A percentile compares a stretch with the other conserved stretches of the same genome.
Conservation (phyloP, 2,797 vertebrate genomes). For the Mus spretus region DNA sequence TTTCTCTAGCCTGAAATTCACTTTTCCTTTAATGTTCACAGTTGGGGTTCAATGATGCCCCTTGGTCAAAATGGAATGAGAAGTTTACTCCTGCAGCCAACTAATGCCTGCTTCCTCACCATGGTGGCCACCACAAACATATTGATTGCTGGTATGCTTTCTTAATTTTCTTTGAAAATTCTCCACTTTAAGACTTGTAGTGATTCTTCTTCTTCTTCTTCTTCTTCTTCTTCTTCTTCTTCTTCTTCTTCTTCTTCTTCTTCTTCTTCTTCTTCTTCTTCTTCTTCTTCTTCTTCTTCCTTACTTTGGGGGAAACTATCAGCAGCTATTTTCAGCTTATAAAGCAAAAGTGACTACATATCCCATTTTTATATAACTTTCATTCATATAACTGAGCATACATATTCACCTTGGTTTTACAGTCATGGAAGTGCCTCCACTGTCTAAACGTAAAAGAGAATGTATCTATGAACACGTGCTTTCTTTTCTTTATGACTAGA, state of each 20-base stretch:
- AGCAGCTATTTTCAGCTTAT: constrained; percentile 8
- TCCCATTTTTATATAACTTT: not conserved
- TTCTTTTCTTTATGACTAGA: not conserved
- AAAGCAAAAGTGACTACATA: constrained; percentile 37
- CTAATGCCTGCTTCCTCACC: constrained; percentile 32
- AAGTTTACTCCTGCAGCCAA: constrained; percentile 46
- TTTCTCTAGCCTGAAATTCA: constrained; percentile 71
- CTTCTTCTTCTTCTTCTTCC: no score
- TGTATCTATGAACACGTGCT: not conserved
- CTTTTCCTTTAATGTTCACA: constrained; percentile 70
- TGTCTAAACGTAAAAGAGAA: not conserved
- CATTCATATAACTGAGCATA: not conserved
- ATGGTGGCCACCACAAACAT: not conserved
- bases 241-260: no score
- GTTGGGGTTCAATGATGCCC: constrained; percentile 56
- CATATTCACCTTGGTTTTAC: not conserved
- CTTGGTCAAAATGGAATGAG: constrained; percentile 13
- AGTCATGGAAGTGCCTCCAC: not conserved
- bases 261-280: no score
- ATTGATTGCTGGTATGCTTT: not conserved
- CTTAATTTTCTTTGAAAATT: constrained; percentile 29
- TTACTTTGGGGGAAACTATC: constrained; percentile 68
- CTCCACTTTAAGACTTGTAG: constrained; percentile 18
- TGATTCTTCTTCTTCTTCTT: constrained; percentile 62
- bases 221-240: no score